phyloP scores from a whole-genome alignment of 2,888 invertebrate genomes.

The Lepidonotus clava region DNA sequence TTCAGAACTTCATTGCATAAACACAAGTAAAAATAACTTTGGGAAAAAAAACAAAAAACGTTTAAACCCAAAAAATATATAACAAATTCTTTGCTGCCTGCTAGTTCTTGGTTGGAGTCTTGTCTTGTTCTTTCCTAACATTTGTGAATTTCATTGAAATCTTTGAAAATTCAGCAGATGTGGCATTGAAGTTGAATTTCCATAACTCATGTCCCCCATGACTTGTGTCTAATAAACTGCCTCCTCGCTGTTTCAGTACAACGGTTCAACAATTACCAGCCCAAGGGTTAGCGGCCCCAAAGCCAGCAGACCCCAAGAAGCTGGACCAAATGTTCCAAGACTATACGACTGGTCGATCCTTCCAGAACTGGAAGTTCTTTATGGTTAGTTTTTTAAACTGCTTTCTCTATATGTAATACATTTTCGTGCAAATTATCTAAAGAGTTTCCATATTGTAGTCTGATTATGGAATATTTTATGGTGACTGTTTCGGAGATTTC shows the following conservation, averaged over 20 bases:
- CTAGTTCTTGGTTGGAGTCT: not conserved
- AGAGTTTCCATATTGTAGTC: too few species aligned
- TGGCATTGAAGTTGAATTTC: not conserved
- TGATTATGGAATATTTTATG: too few species aligned
- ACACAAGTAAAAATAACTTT: too few species aligned
- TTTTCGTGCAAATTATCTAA: too few species aligned
- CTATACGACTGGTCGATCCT: conserved; percentile 91
- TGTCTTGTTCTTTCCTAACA: not conserved
- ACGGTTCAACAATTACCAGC: conserved; percentile 91
- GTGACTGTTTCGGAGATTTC: too few species aligned
- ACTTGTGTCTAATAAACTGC: not conserved
- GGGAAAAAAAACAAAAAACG: too few species aligned
- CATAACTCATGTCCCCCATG: not conserved
- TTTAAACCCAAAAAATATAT: too few species aligned
- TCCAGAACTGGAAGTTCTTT: conserved; percentile 98
- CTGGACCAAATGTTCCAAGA: conserved; percentile 95
- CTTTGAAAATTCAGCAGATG: too few species aligned
- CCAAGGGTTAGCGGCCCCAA: conserved; percentile 92
- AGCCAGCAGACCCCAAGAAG: conserved; percentile 87
- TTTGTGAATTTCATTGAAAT: not conserved
- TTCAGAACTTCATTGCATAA: too few species aligned
- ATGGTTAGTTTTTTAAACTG: too few species aligned
- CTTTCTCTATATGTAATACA: too few species aligned
- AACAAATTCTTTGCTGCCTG: not conserved
- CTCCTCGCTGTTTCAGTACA: not conserved